Percentiles rank a stretch among this genome's conserved stretches.
Evolutionary conservation across 2,888 invertebrate genomes (phyloP).

Genomic region (Crematogaster levior): DNA sequence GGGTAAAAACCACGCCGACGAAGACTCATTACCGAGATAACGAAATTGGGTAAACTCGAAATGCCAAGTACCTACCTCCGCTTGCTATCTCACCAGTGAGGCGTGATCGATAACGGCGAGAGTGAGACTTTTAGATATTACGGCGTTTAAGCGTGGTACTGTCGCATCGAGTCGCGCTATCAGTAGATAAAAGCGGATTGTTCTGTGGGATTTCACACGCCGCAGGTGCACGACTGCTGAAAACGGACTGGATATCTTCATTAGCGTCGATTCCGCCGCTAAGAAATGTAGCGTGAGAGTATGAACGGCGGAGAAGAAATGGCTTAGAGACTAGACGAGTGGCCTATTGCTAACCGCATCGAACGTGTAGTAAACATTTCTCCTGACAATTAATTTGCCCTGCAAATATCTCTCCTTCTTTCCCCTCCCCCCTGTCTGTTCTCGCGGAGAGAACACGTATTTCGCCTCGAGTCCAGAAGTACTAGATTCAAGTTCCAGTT

Average conservation of each 20-base stretch:
- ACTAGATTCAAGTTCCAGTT: constrained; percentile 68
- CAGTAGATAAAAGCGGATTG: neutral
- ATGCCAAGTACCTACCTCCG: constrained; percentile 11
- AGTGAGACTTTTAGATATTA: constrained; percentile 22
- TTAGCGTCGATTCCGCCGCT: neutral
- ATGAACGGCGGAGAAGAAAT: neutral
- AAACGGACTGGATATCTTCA: neutral
- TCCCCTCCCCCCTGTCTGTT: constrained; percentile 44
- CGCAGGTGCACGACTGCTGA: neutral
- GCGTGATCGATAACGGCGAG: constrained; percentile 39
- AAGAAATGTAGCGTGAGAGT: neutral
- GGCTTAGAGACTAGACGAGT: neutral
- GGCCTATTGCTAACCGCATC: neutral
- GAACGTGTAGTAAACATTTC: neutral
- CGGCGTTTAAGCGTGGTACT: constrained; percentile 18
- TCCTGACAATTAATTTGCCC: constrained; percentile 57
- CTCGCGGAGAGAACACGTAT: constrained; percentile 39
- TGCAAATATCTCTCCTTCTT: constrained; percentile 33
- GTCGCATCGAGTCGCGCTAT: constrained; percentile 11
- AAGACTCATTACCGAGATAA: constrained; percentile 44
- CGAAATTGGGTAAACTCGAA: constrained; percentile 44
- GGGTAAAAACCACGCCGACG: constrained; percentile 30
- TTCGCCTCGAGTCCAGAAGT: constrained; percentile 25
- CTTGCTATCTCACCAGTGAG: constrained; percentile 22
- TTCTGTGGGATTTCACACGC: neutral